Percentiles rank a stretch among this genome's conserved stretches.
Evolutionary conservation across 2,888 invertebrate genomes (phyloP).

Genomic region (Andrena bucephala): DNA sequence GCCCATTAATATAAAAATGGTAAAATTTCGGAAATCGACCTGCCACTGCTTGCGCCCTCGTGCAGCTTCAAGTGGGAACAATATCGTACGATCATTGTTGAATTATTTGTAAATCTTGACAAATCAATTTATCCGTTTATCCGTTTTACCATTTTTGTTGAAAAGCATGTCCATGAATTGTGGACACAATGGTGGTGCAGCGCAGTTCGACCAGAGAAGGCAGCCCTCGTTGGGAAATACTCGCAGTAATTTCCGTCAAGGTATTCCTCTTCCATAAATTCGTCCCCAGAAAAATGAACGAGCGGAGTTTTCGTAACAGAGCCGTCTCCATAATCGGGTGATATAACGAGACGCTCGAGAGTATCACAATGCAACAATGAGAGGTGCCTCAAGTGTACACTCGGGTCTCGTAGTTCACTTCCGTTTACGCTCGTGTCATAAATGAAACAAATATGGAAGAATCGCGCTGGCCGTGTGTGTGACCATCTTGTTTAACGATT

Average conservation of each 20-base stretch:
- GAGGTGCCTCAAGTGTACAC: conserved; percentile 54
- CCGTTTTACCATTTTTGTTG: too few species aligned
- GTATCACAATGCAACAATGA: conserved; percentile 67
- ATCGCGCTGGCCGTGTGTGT: not conserved
- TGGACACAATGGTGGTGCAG: conserved; percentile 19
- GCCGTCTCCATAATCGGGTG: conserved; percentile 60
- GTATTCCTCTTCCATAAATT: conserved; percentile 70
- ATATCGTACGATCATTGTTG: too few species aligned
- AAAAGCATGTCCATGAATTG: not conserved
- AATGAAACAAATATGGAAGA: conserved; percentile 55
- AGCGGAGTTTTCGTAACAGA: conserved; percentile 74
- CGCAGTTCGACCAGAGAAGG: conserved; percentile 27
- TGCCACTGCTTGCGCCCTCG: too few species aligned
- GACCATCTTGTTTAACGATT: conserved; percentile 29
- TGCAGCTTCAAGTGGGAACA: too few species aligned
- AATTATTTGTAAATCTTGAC: too few species aligned
- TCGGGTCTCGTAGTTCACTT: conserved; percentile 37
- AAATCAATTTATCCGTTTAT: too few species aligned
- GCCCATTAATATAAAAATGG: too few species aligned
- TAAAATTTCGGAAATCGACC: too few species aligned
- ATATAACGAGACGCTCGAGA: conserved; percentile 59
- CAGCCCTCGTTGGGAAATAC: conserved; percentile 32
- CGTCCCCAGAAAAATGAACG: conserved; percentile 71
- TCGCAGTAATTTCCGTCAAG: conserved; percentile 29
- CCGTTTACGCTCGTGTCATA: conserved; percentile 54